Conservation (phyloP, 1,140 invertebrate genomes). For the Panulirus ornatus region DNA sequence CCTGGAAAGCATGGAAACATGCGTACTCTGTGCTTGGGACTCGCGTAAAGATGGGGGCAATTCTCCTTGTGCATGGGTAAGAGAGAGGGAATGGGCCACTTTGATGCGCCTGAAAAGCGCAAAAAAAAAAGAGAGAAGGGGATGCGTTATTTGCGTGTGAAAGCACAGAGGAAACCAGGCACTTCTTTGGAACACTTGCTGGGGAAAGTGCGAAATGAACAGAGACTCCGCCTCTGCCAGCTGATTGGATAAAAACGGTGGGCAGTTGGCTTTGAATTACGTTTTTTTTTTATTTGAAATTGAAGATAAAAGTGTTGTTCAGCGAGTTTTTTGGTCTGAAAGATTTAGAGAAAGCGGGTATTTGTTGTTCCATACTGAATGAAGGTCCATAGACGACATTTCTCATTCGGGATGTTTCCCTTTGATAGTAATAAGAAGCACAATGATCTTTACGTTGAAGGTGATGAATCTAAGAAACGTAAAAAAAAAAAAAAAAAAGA, state of each 20-base stretch:
- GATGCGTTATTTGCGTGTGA: neutral
- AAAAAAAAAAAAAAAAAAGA: no score
- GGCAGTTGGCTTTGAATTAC: neutral
- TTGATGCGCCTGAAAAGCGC: no score
- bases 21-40: no score
- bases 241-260: neutral
- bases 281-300: no score
- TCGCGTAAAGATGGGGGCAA: no score
- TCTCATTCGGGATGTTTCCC: no score
- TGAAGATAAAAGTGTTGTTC: slow-evolving; percentile 8
- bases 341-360: no score
- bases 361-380: no score
- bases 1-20: neutral
- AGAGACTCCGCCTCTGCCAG: neutral
- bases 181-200: neutral
- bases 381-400: no score
- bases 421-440: neutral
- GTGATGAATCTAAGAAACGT: no score
- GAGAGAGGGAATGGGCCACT: neutral
- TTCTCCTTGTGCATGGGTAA: neutral
- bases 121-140: neutral
- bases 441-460: no score
- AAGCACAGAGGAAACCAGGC: neutral
- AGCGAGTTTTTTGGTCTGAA: slow-evolving; percentile 4
- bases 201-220: no score